Conservation (phyloP, 2,888 invertebrate genomes). For the Drosophila trichaetosa region DNA sequence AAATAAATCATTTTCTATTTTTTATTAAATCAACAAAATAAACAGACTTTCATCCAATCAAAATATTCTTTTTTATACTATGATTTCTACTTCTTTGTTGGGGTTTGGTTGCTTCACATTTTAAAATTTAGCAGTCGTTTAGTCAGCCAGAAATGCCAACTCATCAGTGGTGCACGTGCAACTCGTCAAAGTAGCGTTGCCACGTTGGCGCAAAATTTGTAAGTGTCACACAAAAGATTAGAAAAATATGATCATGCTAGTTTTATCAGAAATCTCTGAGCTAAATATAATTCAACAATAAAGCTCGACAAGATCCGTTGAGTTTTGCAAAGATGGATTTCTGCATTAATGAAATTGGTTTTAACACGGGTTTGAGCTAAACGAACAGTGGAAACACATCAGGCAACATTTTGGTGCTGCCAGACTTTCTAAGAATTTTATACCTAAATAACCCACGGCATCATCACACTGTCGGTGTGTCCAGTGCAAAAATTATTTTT, state of each 20-base stretch:
- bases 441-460: slow-evolving; percentile 18
- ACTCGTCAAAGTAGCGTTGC: neutral
- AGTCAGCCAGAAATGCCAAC: neutral
- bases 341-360: neutral
- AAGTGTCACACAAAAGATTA: neutral
- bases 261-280: neutral
- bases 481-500: slow-evolving; percentile 30
- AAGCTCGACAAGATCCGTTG: neutral
- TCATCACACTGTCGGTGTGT: slow-evolving; percentile 22
- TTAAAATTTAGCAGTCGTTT: neutral
- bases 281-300: neutral
- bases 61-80: neutral
- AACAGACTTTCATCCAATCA: neutral
- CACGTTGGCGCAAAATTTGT: neutral
- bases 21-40: neutral
- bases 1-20: neutral
- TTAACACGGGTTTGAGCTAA: neutral
- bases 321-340: neutral
- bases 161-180: neutral
- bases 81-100: neutral
- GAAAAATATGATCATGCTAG: neutral
- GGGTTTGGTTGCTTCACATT: neutral
- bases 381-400: neutral
- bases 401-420: slow-evolving; percentile 10
- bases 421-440: neutral